Evolutionary conservation across 2,113 vertebrate genomes (phyloP).

Genomic region (Labeo rohita): DNA sequence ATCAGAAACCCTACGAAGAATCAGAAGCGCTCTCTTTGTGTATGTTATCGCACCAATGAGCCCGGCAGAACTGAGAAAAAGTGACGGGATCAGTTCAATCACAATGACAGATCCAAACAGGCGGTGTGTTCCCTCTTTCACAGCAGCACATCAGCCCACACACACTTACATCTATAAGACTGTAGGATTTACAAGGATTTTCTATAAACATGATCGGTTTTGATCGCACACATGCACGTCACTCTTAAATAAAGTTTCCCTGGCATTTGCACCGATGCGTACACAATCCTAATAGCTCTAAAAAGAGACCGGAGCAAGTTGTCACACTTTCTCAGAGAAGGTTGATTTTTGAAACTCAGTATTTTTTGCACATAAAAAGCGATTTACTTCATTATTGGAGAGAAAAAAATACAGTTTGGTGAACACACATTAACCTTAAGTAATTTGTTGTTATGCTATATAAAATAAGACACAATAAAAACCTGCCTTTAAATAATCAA

Average conservation of each 20-base stretch:
- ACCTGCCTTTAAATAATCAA: not conserved
- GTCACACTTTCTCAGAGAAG: not conserved
- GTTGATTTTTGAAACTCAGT: not conserved
- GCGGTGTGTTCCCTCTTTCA: conserved; percentile 18
- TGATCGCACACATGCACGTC: not conserved
- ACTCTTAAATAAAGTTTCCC: not conserved
- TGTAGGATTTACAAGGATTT: not conserved
- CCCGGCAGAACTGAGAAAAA: not conserved
- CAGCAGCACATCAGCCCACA: conserved; percentile 16
- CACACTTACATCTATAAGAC: not conserved
- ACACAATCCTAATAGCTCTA: not conserved
- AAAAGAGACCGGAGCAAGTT: not conserved
- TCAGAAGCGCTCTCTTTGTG: not conserved
- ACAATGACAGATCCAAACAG: conserved; percentile 24
- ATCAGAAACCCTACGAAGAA: not conserved
- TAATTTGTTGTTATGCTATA: not conserved
- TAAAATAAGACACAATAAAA: not conserved
- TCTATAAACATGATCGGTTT: not conserved
- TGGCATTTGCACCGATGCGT: not conserved
- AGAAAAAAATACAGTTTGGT: not conserved
- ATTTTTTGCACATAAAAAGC: not conserved
- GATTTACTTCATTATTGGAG: not conserved
- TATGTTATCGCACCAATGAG: not conserved
- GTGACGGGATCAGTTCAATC: not conserved
- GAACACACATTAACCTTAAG: not conserved